Evolutionary conservation across 1,140 invertebrate genomes (phyloP), one percentile per base, ranked within the genome.

Genomic region (Eupeodes corollae): DNA sequence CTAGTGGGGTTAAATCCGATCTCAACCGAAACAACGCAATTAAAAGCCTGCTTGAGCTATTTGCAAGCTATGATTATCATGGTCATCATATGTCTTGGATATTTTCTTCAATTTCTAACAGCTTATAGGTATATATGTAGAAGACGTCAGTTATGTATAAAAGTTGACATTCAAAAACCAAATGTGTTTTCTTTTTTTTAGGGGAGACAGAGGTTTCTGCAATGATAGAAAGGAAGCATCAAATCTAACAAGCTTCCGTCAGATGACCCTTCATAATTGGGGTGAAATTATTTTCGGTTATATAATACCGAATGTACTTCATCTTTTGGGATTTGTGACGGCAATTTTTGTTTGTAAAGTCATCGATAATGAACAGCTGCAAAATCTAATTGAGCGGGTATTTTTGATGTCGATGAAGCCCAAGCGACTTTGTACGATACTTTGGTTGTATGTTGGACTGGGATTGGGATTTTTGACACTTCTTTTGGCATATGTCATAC

Each of bases 361-460:
- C 47, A 80, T 84, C 40, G 85, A 91, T 65, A 88, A 88, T 61
- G 88, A 92, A 62, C 86, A 91, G 53, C 67, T 92, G 30, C 86
- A 88, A 61, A 86, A 87, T 69, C 70, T 92, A n/a, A 90, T 92
- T 79, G 89, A 92, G 69, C 78, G 86, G 55, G 87, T 88, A 54
- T 67, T 66, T 26, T 51, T 67, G 10, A 60, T 62, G 30, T 63
- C 56, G 2, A 51, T 61, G 30, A 56, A 60, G 14, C 83, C 85
- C 19, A 80, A 74, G 47, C 75, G 74, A 30, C 65, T 86, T 11
- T 74, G 86, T 13, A 73, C 73, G 52, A 80, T 76, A 55, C 56
- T 87, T 0, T 86, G 84, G 83, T 57, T 83, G 14, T 84, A 84
- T 51, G 77, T 87, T 52, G 73, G 73, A 26, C 54, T 80, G 32